Percentiles rank a stretch among this genome's conserved stretches.
Evolutionary conservation across 2,113 vertebrate species (phyloP).

Genomic region (Myiozetetes cayanensis): DNA sequence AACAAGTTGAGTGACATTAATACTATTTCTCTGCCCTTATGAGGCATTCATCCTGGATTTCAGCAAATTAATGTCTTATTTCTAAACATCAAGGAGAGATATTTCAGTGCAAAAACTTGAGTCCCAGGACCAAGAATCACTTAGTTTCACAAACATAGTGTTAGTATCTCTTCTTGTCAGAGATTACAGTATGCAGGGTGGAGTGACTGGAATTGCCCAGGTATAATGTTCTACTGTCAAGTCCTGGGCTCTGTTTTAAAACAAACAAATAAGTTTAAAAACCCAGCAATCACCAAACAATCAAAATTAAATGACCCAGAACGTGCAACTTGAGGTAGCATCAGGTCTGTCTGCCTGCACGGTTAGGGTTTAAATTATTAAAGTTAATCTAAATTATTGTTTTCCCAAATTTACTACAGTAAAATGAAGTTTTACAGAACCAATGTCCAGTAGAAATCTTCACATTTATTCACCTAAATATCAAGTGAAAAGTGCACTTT

Average conservation of each 20-base stretch:
- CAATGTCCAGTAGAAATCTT: not conserved
- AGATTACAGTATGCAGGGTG: not conserved
- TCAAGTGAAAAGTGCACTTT: not conserved
- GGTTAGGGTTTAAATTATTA: not conserved
- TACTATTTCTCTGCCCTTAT: not conserved
- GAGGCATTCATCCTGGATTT: not conserved
- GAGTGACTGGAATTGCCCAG: not conserved
- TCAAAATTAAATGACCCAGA: not conserved
- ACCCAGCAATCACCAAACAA: not conserved
- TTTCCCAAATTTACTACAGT: not conserved
- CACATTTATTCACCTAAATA: not conserved
- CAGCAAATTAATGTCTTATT: not conserved
- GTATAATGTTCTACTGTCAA: not conserved
- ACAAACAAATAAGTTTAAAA: not conserved
- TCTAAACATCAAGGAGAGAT: not conserved
- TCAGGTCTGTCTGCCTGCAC: not conserved
- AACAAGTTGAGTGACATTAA: not conserved
- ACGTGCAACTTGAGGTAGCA: not conserved
- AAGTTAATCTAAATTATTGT: not conserved
- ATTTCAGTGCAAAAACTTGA: not conserved
- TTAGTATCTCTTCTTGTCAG: not conserved
- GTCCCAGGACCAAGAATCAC: not conserved
- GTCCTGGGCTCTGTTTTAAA: not conserved
- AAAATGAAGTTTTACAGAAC: not conserved
- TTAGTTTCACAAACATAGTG: not conserved